Evolutionary conservation across 2,797 vertebrate species (phyloP).

Genomic region (Odontamblyopus rebecca): DNA sequence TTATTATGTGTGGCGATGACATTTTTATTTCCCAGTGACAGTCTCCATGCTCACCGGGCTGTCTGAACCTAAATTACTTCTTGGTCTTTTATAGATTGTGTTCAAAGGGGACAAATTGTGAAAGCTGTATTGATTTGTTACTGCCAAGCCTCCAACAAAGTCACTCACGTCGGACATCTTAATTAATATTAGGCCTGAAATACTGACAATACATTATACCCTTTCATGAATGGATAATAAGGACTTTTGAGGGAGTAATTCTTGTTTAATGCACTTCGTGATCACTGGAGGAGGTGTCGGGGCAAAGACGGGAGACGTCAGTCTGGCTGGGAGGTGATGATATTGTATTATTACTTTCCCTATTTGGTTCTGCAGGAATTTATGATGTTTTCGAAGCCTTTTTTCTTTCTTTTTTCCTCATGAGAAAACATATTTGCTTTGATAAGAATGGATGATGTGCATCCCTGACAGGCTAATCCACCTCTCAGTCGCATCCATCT

Average conservation of each 20-base stretch:
- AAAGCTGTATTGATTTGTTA: neutral
- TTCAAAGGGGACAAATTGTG: neutral
- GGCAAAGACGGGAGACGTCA: neutral
- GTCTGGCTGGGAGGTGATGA: neutral
- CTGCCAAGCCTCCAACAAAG: neutral
- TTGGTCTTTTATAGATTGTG: neutral
- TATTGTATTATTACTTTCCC: too few species aligned
- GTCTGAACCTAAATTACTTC: neutral
- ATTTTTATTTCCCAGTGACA: slow-evolving; percentile 7
- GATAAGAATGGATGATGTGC: too few species aligned
- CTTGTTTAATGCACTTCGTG: neutral
- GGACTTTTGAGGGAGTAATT: slow-evolving; percentile 7
- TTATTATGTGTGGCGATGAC: slow-evolving; percentile 9
- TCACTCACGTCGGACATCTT: neutral
- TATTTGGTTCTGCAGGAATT: too few species aligned
- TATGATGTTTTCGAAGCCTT: too few species aligned
- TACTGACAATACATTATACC: neutral
- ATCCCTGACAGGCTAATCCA: too few species aligned
- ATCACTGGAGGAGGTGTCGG: slow-evolving; percentile 1
- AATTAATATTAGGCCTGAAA: neutral
- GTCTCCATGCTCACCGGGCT: neutral
- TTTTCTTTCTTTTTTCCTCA: too few species aligned
- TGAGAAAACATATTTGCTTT: too few species aligned
- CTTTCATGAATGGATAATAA: neutral
- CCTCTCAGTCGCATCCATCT: too few species aligned